Percentiles rank a stretch among this genome's conserved stretches.
These are phyloP conservation scores for Platyscapa corneri DNA, from an alignment of 1,140 invertebrate genomes.

Conservation along the genomic window DNA sequence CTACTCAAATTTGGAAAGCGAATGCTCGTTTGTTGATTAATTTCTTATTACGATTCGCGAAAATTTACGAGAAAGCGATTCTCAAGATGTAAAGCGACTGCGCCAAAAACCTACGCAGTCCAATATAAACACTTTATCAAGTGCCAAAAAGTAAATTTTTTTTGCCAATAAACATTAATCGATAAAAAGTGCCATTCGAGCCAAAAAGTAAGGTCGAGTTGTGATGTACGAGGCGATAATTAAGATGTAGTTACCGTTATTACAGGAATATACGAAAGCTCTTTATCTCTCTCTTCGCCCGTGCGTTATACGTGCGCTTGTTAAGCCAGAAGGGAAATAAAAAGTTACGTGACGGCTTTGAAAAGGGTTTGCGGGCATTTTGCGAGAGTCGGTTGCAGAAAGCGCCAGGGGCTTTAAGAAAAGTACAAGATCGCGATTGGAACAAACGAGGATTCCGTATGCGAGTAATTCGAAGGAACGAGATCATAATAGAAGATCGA, in stretches of 20 bases:
- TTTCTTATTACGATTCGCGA: no score
- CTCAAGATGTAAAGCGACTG: no score
- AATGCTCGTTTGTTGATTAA: no score
- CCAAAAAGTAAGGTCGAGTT: no score
- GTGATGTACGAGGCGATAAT: not conserved
- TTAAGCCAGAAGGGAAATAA: not conserved
- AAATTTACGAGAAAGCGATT: no score
- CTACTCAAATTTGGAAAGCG: no score
- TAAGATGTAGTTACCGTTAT: not conserved
- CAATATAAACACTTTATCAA: no score
- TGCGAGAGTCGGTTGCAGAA: not conserved
- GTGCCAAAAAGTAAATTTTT: no score
- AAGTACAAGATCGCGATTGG: not conserved
- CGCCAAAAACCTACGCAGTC: no score
- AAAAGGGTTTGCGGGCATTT: slow-evolving; percentile 1
- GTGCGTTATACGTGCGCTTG: not conserved
- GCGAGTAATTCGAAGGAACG: not conserved
- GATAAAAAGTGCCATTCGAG: no score
- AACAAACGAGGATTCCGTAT: slow-evolving; percentile 29
- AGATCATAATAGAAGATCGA: slow-evolving; percentile 5
- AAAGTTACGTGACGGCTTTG: slow-evolving; percentile 16
- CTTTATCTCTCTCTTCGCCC: no score
- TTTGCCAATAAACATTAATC: no score
- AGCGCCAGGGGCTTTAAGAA: not conserved
- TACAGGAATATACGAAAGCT: not conserved